These are phyloP conservation scores for Coelinius sp. DNA, from an alignment of 2,888 invertebrate species.

Conservation along the genomic window DNA sequence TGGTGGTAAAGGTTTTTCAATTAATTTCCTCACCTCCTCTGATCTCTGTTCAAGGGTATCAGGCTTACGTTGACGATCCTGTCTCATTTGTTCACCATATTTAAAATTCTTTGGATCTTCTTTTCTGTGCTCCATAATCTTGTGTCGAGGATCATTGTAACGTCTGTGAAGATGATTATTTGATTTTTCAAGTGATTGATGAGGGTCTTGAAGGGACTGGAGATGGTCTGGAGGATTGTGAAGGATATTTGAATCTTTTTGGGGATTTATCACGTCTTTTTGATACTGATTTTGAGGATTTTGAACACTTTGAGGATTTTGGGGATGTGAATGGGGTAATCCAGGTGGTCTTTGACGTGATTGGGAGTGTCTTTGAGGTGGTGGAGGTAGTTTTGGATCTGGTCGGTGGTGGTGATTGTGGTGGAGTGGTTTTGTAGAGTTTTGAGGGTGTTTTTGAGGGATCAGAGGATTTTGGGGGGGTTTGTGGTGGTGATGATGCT, in stretches of 20 bases:
- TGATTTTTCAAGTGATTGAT: constrained; percentile 55
- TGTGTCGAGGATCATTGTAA: constrained; percentile 61
- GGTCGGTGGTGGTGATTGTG: constrained; percentile 65
- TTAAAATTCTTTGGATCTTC: constrained; percentile 62
- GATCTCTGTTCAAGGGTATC: constrained; percentile 61
- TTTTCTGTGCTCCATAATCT: constrained; percentile 49
- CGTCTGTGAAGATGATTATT: constrained; percentile 59
- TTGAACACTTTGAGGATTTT: constrained; percentile 31
- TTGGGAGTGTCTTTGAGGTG: constrained; percentile 46
- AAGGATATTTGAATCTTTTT: constrained; percentile 31
- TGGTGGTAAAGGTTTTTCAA: constrained; percentile 61
- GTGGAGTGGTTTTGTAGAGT: constrained; percentile 56
- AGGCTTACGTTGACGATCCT: constrained; percentile 54
- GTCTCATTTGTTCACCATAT: constrained; percentile 51
- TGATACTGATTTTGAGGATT: constrained; percentile 27
- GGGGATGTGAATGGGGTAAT: constrained; percentile 43
- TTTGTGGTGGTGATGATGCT: constrained; percentile 63
- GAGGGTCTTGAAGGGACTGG: constrained; percentile 47
- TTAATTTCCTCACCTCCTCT: constrained; percentile 65
- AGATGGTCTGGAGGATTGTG: constrained; percentile 42
- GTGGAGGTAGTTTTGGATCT: constrained; percentile 51
- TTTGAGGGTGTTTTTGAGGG: constrained; percentile 64
- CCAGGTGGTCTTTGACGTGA: constrained; percentile 42
- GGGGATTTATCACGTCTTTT: constrained; percentile 23
- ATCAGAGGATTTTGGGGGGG: constrained; percentile 43